A percentile compares a stretch with the other conserved stretches of the same genome.
These are phyloP conservation scores for Aporrectodea caliginosa DNA, from an alignment of 1,140 invertebrate genomes.

Conservation along the genomic window DNA sequence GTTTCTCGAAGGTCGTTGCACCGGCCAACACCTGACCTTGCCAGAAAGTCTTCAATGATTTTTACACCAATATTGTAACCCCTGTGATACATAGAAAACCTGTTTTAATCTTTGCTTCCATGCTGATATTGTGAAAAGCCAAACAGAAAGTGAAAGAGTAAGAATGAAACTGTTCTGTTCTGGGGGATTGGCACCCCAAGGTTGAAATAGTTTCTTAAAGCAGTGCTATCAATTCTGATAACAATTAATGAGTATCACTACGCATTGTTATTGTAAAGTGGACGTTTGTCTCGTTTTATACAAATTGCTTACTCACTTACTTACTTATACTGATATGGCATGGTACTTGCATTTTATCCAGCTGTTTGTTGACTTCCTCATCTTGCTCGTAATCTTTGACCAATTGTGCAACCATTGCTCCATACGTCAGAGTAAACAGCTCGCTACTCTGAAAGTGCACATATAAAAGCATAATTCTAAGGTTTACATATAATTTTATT, in stretches of 20 bases:
- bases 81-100: too few species aligned
- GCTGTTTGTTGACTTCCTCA: slow-evolving; percentile 71
- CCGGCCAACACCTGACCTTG: slow-evolving; percentile 79
- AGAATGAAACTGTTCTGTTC: too few species aligned
- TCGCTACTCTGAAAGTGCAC: slow-evolving; percentile 80
- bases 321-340: not conserved
- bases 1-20: slow-evolving; percentile 96
- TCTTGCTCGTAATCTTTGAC: slow-evolving; percentile 95
- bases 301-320: slow-evolving; percentile 9
- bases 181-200: too few species aligned
- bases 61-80: slow-evolving; percentile 98
- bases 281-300: not conserved
- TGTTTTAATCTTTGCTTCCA: too few species aligned
- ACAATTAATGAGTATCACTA: too few species aligned
- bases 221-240: too few species aligned
- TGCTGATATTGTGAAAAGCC: too few species aligned
- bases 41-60: slow-evolving; percentile 95
- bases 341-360: slow-evolving; percentile 58
- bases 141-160: too few species aligned
- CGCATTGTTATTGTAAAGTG: not conserved
- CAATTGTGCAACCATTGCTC: slow-evolving; percentile 91
- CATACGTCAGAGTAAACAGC: slow-evolving; percentile 94
- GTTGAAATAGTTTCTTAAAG: too few species aligned
- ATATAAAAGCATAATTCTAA: not conserved
- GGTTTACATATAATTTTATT: not conserved